Conservation (phyloP, 2,113 vertebrate genomes). For the Coturnix japonica region DNA sequence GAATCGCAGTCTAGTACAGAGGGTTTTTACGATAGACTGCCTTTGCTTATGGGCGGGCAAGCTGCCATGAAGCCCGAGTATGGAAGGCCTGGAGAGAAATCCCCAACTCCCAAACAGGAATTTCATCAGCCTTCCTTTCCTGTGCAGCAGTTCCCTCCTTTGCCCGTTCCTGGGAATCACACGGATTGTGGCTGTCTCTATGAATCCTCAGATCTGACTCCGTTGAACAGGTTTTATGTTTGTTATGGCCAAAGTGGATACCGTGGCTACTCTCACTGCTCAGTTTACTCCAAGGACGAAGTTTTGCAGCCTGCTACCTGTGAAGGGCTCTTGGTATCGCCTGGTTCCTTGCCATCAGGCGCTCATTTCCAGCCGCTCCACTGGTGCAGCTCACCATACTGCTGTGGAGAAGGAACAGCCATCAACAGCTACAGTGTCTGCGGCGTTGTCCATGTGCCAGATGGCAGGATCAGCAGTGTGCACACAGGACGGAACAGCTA, state of each 20-base stretch:
- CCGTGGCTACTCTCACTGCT: slow-evolving; percentile 78
- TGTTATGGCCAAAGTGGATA: slow-evolving; percentile 81
- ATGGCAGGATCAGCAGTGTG: slow-evolving; percentile 81
- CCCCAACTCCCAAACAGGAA: slow-evolving; percentile 89
- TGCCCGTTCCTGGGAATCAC: slow-evolving; percentile 83
- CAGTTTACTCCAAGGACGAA: slow-evolving; percentile 82
- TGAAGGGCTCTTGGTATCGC: slow-evolving; percentile 84
- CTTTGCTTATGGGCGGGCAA: slow-evolving; percentile 90
- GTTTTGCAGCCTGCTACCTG: slow-evolving; percentile 77
- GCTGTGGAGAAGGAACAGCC: slow-evolving; percentile 86
- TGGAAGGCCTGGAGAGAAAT: slow-evolving; percentile 83
- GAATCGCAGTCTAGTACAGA: slow-evolving; percentile 83
- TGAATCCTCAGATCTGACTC: slow-evolving; percentile 73
- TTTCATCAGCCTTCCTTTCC: slow-evolving; percentile 87
- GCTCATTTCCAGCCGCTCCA: slow-evolving; percentile 85
- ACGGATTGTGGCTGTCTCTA: slow-evolving; percentile 77
- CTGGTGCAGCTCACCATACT: slow-evolving; percentile 88
- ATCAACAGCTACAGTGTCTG: slow-evolving; percentile 85
- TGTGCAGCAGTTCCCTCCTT: slow-evolving; percentile 78
- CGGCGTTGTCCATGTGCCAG: slow-evolving; percentile 82
- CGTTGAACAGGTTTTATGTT: slow-evolving; percentile 76
- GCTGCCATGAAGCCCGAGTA: slow-evolving; percentile 85
- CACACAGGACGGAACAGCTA: slow-evolving; percentile 81
- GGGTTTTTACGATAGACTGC: slow-evolving; percentile 88
- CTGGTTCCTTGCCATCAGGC: slow-evolving; percentile 82